Percentiles rank a stretch among this genome's conserved stretches.
Conservation (phyloP, 2,797 vertebrate genomes). For the Alectoris magna region DNA sequence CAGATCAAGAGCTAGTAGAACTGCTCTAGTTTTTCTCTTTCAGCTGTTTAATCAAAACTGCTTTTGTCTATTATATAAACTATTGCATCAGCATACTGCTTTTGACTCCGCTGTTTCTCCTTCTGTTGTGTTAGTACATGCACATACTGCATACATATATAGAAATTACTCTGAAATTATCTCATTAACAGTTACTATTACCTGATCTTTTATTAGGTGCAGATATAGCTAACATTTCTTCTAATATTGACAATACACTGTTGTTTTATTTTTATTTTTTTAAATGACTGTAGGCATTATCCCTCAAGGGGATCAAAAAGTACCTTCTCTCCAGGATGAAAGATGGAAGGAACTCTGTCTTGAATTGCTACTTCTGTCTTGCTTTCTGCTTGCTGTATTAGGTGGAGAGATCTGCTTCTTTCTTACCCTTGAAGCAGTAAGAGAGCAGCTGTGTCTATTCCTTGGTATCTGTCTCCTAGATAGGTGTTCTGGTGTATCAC, state of each 20-base stretch:
- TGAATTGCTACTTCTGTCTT: neutral
- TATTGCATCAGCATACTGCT: neutral
- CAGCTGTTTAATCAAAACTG: neutral
- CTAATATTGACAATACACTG: neutral
- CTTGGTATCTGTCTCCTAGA: neutral
- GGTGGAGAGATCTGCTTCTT: neutral
- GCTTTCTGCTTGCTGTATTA: neutral
- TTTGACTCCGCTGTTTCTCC: neutral
- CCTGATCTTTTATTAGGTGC: neutral
- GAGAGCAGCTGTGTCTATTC: neutral
- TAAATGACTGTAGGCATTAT: neutral
- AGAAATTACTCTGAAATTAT: neutral
- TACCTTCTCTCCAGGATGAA: neutral
- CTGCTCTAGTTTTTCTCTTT: conserved; percentile 31
- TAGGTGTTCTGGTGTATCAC: neutral
- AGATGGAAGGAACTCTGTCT: neutral
- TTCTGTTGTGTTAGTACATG: neutral
- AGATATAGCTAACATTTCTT: neutral
- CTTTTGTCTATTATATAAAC: neutral
- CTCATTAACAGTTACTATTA: neutral
- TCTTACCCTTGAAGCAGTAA: neutral
- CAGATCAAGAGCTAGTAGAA: neutral
- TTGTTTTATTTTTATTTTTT: neutral
- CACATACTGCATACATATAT: neutral
- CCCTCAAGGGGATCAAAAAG: neutral